phyloP scores from a whole-genome alignment of 2,888 invertebrate species.

The Geotrupes spiniger region DNA sequence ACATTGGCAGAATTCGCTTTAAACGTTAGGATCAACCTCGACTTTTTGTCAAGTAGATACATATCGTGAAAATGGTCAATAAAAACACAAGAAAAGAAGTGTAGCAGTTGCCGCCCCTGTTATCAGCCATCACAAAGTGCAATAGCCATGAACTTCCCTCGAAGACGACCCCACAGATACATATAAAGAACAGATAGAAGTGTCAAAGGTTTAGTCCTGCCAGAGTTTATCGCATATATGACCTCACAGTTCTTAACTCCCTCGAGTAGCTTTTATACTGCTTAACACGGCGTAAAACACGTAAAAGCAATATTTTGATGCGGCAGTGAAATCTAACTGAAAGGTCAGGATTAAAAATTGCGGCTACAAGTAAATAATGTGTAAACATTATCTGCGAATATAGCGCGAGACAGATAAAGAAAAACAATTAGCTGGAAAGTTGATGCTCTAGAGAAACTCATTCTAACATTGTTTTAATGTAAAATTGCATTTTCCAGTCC shows the following conservation, averaged over 20 bases:
- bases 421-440: no score
- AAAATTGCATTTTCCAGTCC: slow-evolving; percentile 26
- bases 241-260: slow-evolving; percentile 23
- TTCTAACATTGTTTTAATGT: slow-evolving; percentile 26
- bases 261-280: slow-evolving; percentile 15
- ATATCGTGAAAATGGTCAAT: slow-evolving; percentile 26
- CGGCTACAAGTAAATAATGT: no score
- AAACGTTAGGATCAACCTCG: no score
- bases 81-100: slow-evolving; percentile 28
- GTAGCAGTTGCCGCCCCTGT: slow-evolving; percentile 29
- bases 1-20: no score
- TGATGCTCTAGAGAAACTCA: not conserved
- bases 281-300: slow-evolving; percentile 2
- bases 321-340: not conserved
- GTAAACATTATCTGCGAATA: no score
- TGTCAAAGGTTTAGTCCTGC: slow-evolving; percentile 32
- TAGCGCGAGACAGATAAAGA: no score
- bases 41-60: slow-evolving; percentile 16
- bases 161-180: slow-evolving; percentile 28
- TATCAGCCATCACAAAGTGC: slow-evolving; percentile 31
- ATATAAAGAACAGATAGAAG: slow-evolving; percentile 30
- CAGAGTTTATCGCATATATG: slow-evolving; percentile 30
- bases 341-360: no score
- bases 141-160: slow-evolving; percentile 27
- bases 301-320: not conserved